Evolutionary conservation across 53 echinoderm and acorn worm genomes (phyloP).

Genomic region (Echinarachnius parma): DNA sequence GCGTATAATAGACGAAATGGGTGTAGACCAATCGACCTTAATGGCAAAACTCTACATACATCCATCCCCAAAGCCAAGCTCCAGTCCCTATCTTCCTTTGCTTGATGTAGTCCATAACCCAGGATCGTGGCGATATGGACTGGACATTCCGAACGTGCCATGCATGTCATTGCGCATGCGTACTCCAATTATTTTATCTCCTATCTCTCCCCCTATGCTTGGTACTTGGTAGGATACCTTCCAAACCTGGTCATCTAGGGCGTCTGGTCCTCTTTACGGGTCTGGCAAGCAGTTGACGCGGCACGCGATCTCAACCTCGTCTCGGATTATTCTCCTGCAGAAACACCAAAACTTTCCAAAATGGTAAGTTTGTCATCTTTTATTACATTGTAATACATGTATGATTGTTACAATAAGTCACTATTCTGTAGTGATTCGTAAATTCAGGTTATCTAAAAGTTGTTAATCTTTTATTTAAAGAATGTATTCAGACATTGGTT

Average conservation of each 20-base stretch:
- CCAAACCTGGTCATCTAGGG: neutral
- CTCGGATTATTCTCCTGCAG: conserved; percentile 38
- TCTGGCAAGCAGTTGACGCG: conserved; percentile 19
- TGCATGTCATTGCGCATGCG: conserved; percentile 40
- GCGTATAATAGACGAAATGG: too few species aligned
- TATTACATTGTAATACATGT: neutral
- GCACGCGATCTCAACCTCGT: conserved; percentile 15
- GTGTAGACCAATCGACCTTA: too few species aligned
- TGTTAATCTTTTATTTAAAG: too few species aligned
- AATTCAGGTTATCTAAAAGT: neutral
- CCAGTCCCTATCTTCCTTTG: neutral
- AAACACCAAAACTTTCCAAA: conserved; percentile 29
- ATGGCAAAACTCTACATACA: too few species aligned
- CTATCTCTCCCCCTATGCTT: neutral
- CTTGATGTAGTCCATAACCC: neutral
- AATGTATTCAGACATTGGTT: too few species aligned
- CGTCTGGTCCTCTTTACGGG: conserved; percentile 29
- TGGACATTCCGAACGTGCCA: conserved; percentile 19
- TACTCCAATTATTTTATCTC: conserved; percentile 6
- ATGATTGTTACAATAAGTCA: neutral
- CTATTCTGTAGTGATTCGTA: too few species aligned
- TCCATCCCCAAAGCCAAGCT: neutral
- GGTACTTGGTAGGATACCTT: conserved; percentile 7
- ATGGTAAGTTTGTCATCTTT: conserved; percentile 16
- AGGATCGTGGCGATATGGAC: neutral